Base-by-base conservation (phyloP, 2,797 vertebrate genomes). In the Oryzias dopingdopingensis region DNA sequence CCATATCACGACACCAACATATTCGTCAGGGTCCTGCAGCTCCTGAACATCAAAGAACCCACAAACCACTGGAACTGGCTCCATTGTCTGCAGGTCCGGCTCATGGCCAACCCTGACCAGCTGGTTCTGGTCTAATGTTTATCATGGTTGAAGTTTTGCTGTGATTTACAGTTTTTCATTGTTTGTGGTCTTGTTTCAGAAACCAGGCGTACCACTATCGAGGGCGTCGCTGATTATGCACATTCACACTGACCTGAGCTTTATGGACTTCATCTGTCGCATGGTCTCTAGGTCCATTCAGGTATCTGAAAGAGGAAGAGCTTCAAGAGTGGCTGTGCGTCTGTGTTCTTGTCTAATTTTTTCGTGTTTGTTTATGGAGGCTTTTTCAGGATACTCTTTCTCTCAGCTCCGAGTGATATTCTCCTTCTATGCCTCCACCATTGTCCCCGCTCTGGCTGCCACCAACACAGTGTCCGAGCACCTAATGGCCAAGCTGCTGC, bases 261-360 rank as follows among this genome's bases (percentile, higher is more conserved):
- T 98, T 86, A 94, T 98, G 95, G 95, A 98, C 88, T 98, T 98
- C 70, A 92, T 98, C 86, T 99, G 96, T 87, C 90, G 77, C 42
- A 73, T 97, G 74, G 95, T 96, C 69, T 92, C 93, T 51, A 91
- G 80, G 45, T 90, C 95, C 70, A 87, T 96, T 44, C 92, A 96
- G 95, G 97, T n/a, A 41, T 50, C 18, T 43, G 2, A n/a, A 4
- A 7, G 10, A 15, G 42, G 42, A 7, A 8, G 42, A 5, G 15
- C 16, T 44, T 7, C 0, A 2, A 17, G n/a, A 17, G n/a, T 6
- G 42, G n/a, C 5, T 6, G 42, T n/a, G 5, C 32, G 6, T 42
- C 18, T 13, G 6, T 18, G 46, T 15, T 47, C 18, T 12, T 47
- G 13, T 20, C 14, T 13, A 12, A 23, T 14, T 12, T 8, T 6